phyloP scores from a whole-genome alignment of 2,113 vertebrate genomes.

The Campylorhamphus procurvoides region DNA sequence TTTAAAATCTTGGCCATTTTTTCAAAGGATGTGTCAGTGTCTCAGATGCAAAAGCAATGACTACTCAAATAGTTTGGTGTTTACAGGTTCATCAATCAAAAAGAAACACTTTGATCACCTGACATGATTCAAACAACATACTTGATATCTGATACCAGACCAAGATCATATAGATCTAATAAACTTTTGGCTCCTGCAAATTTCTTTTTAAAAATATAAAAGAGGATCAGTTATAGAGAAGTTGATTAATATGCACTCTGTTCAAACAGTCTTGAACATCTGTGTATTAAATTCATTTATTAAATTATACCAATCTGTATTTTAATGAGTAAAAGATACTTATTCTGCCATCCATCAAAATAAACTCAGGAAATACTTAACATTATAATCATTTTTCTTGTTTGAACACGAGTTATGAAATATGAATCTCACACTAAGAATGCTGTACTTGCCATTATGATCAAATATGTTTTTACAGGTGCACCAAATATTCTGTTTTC shows the following conservation, averaged over 20 bases:
- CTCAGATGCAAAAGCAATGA: conserved; percentile 54
- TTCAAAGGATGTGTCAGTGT: conserved; percentile 52
- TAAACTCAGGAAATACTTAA: conserved; percentile 91
- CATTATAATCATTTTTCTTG: conserved; percentile 88
- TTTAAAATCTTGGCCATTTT: conserved; percentile 52
- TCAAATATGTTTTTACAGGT: conserved; percentile 92
- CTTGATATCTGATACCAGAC: conserved; percentile 72
- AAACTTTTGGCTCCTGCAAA: conserved; percentile 82
- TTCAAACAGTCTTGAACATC: conserved; percentile 84
- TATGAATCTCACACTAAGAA: conserved; percentile 83
- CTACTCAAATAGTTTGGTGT: conserved; percentile 58
- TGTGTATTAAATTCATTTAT: conserved; percentile 88
- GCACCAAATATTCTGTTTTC: conserved; percentile 85
- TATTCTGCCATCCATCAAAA: conserved; percentile 89
- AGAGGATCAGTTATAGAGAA: conserved; percentile 81
- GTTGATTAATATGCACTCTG: conserved; percentile 84
- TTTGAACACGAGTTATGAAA: conserved; percentile 85
- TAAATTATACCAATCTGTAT: conserved; percentile 89
- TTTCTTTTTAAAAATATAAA: conserved; percentile 80
- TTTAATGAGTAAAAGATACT: conserved; percentile 89
- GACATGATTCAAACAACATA: conserved; percentile 63
- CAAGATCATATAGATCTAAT: conserved; percentile 82
- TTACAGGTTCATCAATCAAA: conserved; percentile 79
- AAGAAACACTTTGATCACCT: conserved; percentile 70
- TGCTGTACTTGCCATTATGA: conserved; percentile 84